phyloP scores from a whole-genome alignment of 1,140 invertebrate species.

The Bicyclus anynana region DNA sequence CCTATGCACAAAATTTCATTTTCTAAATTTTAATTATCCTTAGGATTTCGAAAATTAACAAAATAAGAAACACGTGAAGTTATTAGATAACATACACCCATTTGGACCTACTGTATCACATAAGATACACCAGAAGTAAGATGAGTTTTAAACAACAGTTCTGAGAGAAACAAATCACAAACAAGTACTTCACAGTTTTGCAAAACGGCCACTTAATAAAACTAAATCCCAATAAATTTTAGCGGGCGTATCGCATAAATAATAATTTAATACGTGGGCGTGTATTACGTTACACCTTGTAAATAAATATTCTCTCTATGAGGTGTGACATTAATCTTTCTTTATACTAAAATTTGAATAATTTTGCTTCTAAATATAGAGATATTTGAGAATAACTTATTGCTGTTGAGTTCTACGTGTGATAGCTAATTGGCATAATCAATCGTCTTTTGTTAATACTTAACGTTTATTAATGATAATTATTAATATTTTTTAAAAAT shows the following conservation, averaged over 20 bases:
- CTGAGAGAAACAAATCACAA: not conserved
- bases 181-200: not conserved
- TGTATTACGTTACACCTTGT: slow-evolving; percentile 29
- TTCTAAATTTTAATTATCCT: no score
- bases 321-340: slow-evolving; percentile 29
- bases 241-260: slow-evolving; percentile 23
- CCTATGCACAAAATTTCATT: no score
- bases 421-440: slow-evolving; percentile 9
- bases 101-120: no score
- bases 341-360: slow-evolving; percentile 20
- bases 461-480: not conserved
- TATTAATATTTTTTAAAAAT: no score
- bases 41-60: no score
- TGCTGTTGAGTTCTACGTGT: slow-evolving; percentile 5
- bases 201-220: slow-evolving; percentile 3
- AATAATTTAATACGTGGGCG: slow-evolving; percentile 32
- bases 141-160: no score
- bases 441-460: slow-evolving; percentile 7
- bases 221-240: slow-evolving; percentile 9
- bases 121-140: no score
- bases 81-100: no score
- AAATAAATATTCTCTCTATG: slow-evolving; percentile 26
- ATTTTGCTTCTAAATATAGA: slow-evolving; percentile 20
- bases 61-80: no score
- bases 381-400: slow-evolving; percentile 17